These are phyloP conservation scores for Arenaria interpres DNA, from an alignment of 2,113 vertebrate species.

Conservation along the genomic window DNA sequence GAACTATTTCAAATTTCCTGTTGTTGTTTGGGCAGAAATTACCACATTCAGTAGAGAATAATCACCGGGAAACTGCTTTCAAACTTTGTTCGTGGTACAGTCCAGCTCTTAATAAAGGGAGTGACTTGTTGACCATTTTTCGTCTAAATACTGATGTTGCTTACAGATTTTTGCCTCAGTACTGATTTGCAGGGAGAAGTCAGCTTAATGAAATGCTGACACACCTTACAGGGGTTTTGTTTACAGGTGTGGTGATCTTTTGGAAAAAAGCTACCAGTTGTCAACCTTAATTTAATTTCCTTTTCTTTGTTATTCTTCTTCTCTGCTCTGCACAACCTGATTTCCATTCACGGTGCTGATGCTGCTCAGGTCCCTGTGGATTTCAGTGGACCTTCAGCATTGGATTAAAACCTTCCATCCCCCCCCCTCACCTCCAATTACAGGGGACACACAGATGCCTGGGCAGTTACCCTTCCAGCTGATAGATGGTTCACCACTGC, in stretches of 20 bases:
- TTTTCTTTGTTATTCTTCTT: background rate
- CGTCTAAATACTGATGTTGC: background rate
- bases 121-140: background rate
- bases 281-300: background rate
- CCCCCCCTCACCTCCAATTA: rapidly evolving
- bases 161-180: background rate
- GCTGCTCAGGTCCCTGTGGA: background rate
- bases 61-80: background rate
- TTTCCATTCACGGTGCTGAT: background rate
- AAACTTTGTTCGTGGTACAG: background rate
- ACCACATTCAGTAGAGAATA: background rate
- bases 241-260: background rate
- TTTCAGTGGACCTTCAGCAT: background rate
- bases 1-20: background rate
- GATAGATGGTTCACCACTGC: background rate
- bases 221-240: background rate
- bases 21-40: background rate
- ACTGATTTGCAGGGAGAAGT: background rate
- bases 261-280: background rate
- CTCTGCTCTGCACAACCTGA: background rate
- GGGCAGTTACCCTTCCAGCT: background rate
- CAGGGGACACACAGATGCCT: background rate
- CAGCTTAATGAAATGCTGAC: background rate
- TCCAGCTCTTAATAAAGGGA: background rate
- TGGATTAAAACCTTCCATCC: background rate